Base-by-base conservation (phyloP, 2,797 vertebrate species). In the Enteromius anoplus region DNA sequence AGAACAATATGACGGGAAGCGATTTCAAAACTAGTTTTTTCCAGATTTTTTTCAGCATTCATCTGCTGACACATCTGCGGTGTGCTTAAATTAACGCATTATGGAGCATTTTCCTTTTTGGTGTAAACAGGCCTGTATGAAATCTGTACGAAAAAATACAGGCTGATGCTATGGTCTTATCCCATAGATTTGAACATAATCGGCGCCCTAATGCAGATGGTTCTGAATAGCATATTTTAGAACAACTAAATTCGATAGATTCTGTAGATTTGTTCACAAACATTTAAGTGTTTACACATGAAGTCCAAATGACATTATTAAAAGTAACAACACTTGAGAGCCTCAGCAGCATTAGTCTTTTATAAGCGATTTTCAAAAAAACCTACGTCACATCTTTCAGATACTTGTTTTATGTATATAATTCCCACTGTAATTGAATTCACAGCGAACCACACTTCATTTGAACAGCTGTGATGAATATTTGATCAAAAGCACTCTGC, bases 401-500 rank as follows among this genome's bases (percentile, higher is more conserved):
- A 29, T 3, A 8, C 26, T 55, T 37, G 23, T 60, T 0, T 32
- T 17, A 29, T 68, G 71, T 58, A 58, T 15, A 49, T 58, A 58
- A 70, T 64, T 60, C 64, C 42, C 58, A 40, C 62, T 45, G 72
- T 80, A 64, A 79, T 69, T 64, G 64, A 69, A 62, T 85, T 75
- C 70, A 82, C 21, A 65, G 62, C 81, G 40, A 66, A 78, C 19
- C 51, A 58, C 66, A 75, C 76, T 75, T 82, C 17, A 76, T 75
- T 47, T 47, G 34, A 64, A 68, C 66, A 5, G 1, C 29, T 71
- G 19, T 68, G 29, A 82, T 78, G 75, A 78, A 82, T 86, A 78
- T 84, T 79, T 69, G n/a, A 84, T 84, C 82, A 82, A 84, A 82
- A 78, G 49, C 23, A 19, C 14, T 72, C 81, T 19, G 73, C 26